Evolutionary conservation across 2,113 vertebrate species (phyloP).

Genomic region (Scalopus aquaticus): DNA sequence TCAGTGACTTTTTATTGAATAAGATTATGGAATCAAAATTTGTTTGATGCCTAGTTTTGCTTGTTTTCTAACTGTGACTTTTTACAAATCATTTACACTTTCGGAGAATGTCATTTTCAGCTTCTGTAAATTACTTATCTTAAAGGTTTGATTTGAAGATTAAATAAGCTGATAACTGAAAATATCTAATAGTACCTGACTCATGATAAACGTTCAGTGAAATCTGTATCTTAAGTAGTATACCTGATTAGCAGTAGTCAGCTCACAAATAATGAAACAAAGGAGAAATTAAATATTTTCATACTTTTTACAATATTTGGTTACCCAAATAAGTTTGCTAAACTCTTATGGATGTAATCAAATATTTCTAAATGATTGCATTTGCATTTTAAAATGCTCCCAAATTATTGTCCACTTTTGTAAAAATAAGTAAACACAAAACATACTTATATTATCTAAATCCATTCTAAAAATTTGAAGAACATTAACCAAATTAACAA

Average conservation of each 20-base stretch:
- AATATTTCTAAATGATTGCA: slow-evolving; percentile 8
- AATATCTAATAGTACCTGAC: neutral
- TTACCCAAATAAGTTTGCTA: neutral
- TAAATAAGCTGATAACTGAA: slow-evolving; percentile 1
- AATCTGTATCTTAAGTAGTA: neutral
- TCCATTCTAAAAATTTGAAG: neutral
- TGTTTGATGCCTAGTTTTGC: neutral
- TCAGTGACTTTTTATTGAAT: neutral
- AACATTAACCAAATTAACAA: neutral
- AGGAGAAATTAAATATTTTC: slow-evolving; percentile 3
- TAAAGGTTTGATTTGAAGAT: slow-evolving; percentile 12
- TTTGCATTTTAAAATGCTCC: slow-evolving; percentile 31
- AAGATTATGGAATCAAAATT: neutral
- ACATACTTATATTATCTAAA: neutral
- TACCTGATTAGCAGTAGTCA: neutral
- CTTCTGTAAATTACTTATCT: slow-evolving; percentile 10
- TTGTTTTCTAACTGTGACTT: neutral
- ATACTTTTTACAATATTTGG: slow-evolving; percentile 9
- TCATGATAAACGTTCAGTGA: neutral
- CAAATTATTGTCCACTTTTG: neutral
- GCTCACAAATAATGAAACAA: slow-evolving; percentile 2
- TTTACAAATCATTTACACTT: neutral
- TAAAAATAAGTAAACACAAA: slow-evolving; percentile 37
- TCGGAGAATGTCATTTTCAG: neutral
- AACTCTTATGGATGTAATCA: neutral